Evolutionary conservation across 2,888 invertebrate species (phyloP), one percentile per base, ranked within the genome.

Genomic region (Ophioninae sp.): DNA sequence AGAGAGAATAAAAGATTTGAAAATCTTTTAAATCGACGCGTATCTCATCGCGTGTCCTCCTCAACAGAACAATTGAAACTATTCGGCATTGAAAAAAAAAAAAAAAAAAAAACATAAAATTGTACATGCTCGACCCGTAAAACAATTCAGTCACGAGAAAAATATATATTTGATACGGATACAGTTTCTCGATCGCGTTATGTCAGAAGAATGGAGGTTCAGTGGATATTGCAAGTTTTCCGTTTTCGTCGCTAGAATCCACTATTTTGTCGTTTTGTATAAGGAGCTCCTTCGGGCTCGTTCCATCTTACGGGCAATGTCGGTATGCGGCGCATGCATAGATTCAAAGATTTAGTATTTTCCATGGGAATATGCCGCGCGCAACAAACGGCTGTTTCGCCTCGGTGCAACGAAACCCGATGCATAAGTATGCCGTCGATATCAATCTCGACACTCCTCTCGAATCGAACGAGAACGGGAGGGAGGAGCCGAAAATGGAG

Each of bases 371-470:
- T 67, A 81, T 73, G 79, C 70, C 68, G 59, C 44, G 10, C 41
- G 21, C 23, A 17, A 30, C 50, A 7, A 50, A 20, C 20, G 56
- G 6, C 10, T 44, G 50, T 72, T 67, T 79, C 44, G 62, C 61
- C 30, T 76, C 62, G 75, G 23, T 79, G 21, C 70, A 20, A 59
- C 59, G 73, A 41, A 23, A 77, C 68, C 44, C 81, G 79, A 84
- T 82, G 79, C 82, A 84, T 82, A 76, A 84, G 81, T 79, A 84
- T 84, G 76, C 79, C 76, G 77, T 82, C 79, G 84, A 84, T 84
- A 84, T 84, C 81, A 82, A 84, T 84, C 84, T 84, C 82, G 82
- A 84, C 82, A 84, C 73, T 73, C 84, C 76, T 65, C 64, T 56
- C 76, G 61, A 70, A 79, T 37, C 39, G 61, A 79, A 41, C 75